Conservation (phyloP, 2,888 invertebrate genomes). For the Melinaea marsaeus region DNA sequence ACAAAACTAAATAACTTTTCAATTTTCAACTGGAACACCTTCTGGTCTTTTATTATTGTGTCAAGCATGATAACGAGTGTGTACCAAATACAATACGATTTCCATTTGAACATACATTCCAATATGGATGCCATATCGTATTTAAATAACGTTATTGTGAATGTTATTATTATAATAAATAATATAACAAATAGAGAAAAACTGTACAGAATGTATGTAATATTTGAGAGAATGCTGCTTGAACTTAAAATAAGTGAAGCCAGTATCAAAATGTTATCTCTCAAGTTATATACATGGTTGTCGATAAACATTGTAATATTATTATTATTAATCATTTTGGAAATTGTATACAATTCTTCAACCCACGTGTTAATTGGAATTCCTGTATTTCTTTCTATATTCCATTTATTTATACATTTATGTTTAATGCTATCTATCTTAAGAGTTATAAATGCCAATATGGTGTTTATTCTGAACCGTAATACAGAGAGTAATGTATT, state of each 20-base stretch:
- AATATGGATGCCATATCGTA: slow-evolving; percentile 39
- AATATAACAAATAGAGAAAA: slow-evolving; percentile 35
- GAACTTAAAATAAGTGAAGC: slow-evolving; percentile 35
- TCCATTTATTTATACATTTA: slow-evolving; percentile 48
- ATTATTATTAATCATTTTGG: slow-evolving; percentile 37
- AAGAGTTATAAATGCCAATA: slow-evolving; percentile 41
- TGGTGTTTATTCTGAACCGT: slow-evolving; percentile 31
- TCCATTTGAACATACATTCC: slow-evolving; percentile 33
- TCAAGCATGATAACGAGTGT: slow-evolving; percentile 30
- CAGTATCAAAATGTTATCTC: slow-evolving; percentile 37
- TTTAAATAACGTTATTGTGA: slow-evolving; percentile 41
- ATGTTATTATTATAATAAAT: slow-evolving; percentile 35
- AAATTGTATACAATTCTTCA: slow-evolving; percentile 36
- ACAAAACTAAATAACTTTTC: not conserved
- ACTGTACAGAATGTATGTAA: slow-evolving; percentile 38
- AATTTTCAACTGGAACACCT: not conserved
- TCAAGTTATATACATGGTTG: slow-evolving; percentile 47
- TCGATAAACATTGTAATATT: slow-evolving; percentile 33
- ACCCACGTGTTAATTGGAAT: slow-evolving; percentile 44
- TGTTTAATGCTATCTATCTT: slow-evolving; percentile 42
- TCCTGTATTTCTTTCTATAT: slow-evolving; percentile 44
- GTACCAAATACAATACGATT: slow-evolving; percentile 28
- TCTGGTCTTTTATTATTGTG: slow-evolving; percentile 12
- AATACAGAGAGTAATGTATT: slow-evolving; percentile 24
- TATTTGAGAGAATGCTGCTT: slow-evolving; percentile 32